Evolutionary conservation across 2,888 invertebrate genomes (phyloP), one percentile per base, ranked within the genome.

Genomic region (Ethmia dodecea): DNA sequence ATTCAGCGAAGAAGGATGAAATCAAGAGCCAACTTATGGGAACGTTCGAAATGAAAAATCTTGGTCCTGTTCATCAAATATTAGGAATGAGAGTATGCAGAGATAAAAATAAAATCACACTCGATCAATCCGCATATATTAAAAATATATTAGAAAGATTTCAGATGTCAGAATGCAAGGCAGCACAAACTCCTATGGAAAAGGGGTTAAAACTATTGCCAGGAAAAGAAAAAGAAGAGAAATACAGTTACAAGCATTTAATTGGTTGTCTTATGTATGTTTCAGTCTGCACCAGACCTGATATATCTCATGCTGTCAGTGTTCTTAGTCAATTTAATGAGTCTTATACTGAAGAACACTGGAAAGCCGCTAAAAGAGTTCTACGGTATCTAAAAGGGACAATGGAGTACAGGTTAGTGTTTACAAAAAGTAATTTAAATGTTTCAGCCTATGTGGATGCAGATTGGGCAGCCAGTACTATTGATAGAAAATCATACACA

Each of bases 371-470:
- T 2, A 51, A 53, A 15, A 31, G 49, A 9, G 35, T 51, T 1
- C 12, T 51, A 5, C 22, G 48, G 3, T 54, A 50, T 38, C 16
- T 52, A 13, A 48, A 52, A 31, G 45, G 47, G 8, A 47, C 51
- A 5, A 24, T 31, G 10, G 18, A 47, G 10, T 43, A 31, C 28
- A 9, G 37, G 8, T 13, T 49, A 13, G 12, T 24, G 1, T 47
- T 35, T 20, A 6, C 32, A 2, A 45, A 38, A 26, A 3, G 5
- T 2, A 15, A 10, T 13, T n/a, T 22, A 11, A 9, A 35, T 20
- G 27, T 40, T 10, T 5, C 13, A 5, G 43, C 18, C 8, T 45
- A 28, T 35, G 36, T 27, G 2, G 48, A 53, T 42, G 45, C 45
- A 1, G 49, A 50, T 16, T 50, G 48, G 49, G 46, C 27, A 1